Evolutionary conservation across 2,113 vertebrate genomes (phyloP).

Genomic region (Nycticorax nycticorax): DNA sequence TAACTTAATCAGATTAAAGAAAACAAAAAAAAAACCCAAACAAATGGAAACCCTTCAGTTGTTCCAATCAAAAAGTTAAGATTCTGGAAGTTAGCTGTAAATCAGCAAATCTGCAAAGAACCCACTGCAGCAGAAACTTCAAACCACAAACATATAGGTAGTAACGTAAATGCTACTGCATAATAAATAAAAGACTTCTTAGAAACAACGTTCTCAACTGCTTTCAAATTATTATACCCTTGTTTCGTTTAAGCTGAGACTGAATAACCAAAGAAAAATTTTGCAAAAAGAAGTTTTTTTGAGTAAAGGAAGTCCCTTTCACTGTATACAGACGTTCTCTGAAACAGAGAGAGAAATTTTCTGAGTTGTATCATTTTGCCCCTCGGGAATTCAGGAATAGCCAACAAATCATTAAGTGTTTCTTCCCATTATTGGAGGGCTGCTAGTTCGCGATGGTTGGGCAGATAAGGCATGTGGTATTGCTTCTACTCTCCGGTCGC

Average conservation of each 20-base stretch:
- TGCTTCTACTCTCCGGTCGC: neutral
- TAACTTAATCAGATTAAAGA: neutral
- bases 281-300: neutral
- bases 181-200: conserved; percentile 8
- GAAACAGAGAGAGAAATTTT: neutral
- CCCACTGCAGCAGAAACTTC: neutral
- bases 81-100: neutral
- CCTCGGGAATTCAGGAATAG: neutral
- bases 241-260: neutral
- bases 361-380: neutral
- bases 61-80: neutral
- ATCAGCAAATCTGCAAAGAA: neutral
- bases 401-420: neutral
- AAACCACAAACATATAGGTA: neutral
- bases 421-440: neutral
- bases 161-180: neutral
- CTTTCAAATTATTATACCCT: neutral
- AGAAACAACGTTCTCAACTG: neutral
- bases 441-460: neutral
- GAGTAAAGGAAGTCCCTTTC: neutral
- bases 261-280: neutral
- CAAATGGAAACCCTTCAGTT: neutral
- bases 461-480: neutral
- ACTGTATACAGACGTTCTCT: neutral
- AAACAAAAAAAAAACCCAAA: neutral